Evolutionary conservation across 2,113 vertebrate genomes (phyloP).

Genomic region (Dendrocopos noguchii): DNA sequence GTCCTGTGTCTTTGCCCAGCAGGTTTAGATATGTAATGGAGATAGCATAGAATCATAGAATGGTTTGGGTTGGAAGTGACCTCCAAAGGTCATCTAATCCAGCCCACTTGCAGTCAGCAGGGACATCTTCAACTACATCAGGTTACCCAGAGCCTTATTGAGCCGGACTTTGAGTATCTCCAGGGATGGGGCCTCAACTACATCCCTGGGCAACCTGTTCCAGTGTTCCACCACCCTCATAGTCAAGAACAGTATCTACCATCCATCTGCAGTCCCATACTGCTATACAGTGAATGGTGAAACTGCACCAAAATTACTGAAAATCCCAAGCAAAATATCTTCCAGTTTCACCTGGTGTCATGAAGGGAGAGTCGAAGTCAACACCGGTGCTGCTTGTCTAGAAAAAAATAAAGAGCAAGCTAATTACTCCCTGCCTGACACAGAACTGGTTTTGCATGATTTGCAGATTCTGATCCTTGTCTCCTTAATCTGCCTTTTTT

Average conservation of each 20-base stretch:
- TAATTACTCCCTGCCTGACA: conserved; percentile 46
- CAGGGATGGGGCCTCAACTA: too few relatives aligned
- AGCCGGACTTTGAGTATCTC: too few relatives aligned
- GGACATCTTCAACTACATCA: too few relatives aligned
- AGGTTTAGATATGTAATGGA: neutral
- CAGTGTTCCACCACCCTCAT: too few relatives aligned
- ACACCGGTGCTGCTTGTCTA: neutral
- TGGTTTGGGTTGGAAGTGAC: too few relatives aligned
- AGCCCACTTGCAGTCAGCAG: too few relatives aligned
- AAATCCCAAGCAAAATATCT: neutral
- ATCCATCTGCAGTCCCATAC: too few relatives aligned
- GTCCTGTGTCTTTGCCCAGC: neutral
- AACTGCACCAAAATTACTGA: neutral
- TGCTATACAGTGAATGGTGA: neutral
- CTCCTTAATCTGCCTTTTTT: conserved; percentile 47
- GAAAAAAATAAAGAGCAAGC: conserved; percentile 3
- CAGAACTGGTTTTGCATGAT: conserved; percentile 60
- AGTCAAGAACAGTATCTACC: too few relatives aligned
- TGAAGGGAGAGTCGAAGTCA: neutral
- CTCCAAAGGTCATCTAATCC: too few relatives aligned
- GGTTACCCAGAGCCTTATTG: too few relatives aligned
- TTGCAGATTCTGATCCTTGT: conserved; percentile 58
- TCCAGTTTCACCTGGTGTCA: neutral
- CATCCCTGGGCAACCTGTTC: too few relatives aligned
- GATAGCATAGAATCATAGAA: neutral